These are phyloP conservation scores for Pegea sp. DNA, from an alignment of 23 tunicate species.

Conservation along the genomic window DNA sequence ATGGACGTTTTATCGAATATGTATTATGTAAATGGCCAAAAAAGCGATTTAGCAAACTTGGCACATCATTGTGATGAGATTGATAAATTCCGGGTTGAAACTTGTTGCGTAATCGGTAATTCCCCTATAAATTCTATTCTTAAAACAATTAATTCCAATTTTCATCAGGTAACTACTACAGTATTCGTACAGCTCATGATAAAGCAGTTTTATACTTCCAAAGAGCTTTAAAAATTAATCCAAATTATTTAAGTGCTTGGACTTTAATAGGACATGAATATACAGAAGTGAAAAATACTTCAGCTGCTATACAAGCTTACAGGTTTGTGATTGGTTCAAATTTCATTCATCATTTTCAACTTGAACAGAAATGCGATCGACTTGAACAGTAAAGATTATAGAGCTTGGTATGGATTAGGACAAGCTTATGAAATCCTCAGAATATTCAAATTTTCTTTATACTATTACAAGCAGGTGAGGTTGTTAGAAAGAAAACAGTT, in stretches of 20 bases:
- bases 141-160: too few species aligned
- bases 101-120: constrained; percentile 79
- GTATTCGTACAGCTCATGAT: constrained; percentile 43
- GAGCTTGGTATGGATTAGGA: constrained; percentile 99
- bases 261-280: constrained; percentile 96
- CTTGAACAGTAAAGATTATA: constrained; percentile 62
- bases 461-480: constrained; percentile 62
- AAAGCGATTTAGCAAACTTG: constrained; percentile 44
- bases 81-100: constrained; percentile 83
- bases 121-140: too few species aligned
- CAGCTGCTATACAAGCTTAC: constrained; percentile 92
- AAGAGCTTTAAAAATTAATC: constrained; percentile 74
- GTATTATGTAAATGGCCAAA: constrained; percentile 69
- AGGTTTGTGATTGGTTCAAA: constrained; percentile 7
- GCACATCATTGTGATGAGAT: constrained; percentile 82
- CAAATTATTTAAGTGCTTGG: constrained; percentile 91
- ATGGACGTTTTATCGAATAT: constrained; percentile 86
- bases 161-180: constrained; percentile 84
- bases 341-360: not conserved
- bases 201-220: constrained; percentile 64
- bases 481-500: not conserved
- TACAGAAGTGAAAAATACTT: constrained; percentile 71
- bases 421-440: constrained; percentile 83
- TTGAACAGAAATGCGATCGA: constrained; percentile 60
- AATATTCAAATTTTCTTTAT: constrained; percentile 40